Evolutionary conservation across 1,140 invertebrate genomes (phyloP).

Genomic region (Formica exsecta): DNA sequence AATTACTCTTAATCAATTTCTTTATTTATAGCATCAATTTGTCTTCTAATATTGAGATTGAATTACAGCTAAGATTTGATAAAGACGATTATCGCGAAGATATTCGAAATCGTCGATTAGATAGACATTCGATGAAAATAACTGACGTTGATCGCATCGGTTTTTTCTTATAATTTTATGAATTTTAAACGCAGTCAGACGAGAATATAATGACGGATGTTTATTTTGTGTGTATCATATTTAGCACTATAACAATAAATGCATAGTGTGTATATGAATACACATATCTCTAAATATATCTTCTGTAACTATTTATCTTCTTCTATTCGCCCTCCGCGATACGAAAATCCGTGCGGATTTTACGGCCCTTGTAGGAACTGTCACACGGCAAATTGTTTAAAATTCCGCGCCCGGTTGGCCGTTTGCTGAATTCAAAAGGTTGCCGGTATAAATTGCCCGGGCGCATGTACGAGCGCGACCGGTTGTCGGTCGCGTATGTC

Average conservation of each 20-base stretch:
- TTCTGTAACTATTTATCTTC: constrained; percentile 6
- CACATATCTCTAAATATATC: constrained; percentile 11
- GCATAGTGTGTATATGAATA: neutral
- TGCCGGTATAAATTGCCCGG: constrained; percentile 64
- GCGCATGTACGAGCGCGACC: neutral
- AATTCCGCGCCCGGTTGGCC: constrained; percentile 64
- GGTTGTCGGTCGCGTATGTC: constrained; percentile 16
- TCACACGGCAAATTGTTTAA: constrained; percentile 66
- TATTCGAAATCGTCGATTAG: constrained; percentile 25
- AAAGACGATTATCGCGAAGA: neutral
- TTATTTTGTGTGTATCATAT: constrained; percentile 8
- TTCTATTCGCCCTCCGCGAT: neutral
- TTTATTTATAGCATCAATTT: neutral
- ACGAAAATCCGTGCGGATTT: constrained; percentile 45
- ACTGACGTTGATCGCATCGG: neutral
- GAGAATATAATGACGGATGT: neutral
- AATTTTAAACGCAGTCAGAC: neutral
- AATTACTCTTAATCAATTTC: neutral
- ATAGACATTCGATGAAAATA: neutral
- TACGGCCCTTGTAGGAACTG: constrained; percentile 50
- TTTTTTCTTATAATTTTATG: neutral
- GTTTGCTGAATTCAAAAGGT: constrained; percentile 68
- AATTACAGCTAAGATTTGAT: neutral
- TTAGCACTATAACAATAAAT: constrained; percentile 3
- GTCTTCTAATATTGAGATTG: neutral